phyloP scores from a whole-genome alignment of 2,888 invertebrate genomes.

The Xestia ashworthii region DNA sequence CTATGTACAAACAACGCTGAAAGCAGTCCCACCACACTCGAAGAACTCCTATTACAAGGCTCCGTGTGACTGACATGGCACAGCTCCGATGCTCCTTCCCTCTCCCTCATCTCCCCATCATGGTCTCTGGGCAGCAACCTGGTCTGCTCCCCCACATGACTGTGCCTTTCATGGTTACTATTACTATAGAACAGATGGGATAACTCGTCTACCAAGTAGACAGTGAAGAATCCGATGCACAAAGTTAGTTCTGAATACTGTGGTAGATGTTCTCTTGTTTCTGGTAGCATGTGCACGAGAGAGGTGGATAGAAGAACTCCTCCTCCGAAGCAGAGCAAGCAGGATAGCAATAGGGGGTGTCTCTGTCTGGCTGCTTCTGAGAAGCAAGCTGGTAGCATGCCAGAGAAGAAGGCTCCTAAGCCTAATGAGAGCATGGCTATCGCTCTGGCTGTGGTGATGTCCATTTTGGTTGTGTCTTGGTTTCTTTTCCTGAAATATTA shows the following conservation, averaged over 20 bases:
- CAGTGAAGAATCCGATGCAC: constrained; percentile 93
- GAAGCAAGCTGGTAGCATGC: constrained; percentile 93
- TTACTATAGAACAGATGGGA: constrained; percentile 91
- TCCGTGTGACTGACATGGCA: constrained; percentile 93
- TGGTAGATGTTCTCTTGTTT: constrained; percentile 92
- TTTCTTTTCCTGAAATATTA: background rate
- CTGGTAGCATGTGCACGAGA: constrained; percentile 95
- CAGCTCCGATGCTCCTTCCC: constrained; percentile 83
- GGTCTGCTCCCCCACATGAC: constrained; percentile 76
- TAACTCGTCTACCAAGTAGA: constrained; percentile 94
- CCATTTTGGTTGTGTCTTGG: constrained; percentile 78
- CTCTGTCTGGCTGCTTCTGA: constrained; percentile 90
- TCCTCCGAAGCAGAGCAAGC: constrained; percentile 94
- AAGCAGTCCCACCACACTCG: constrained; percentile 92
- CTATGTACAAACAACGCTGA: constrained; percentile 95
- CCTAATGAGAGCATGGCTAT: constrained; percentile 92
- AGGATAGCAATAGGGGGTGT: constrained; percentile 92
- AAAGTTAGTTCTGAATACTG: constrained; percentile 92
- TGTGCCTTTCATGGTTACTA: constrained; percentile 68
- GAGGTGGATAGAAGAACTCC: constrained; percentile 95
- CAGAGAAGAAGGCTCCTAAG: constrained; percentile 92
- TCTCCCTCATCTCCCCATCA: constrained; percentile 80
- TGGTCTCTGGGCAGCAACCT: constrained; percentile 71
- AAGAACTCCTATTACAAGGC: constrained; percentile 91
- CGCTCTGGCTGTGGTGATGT: constrained; percentile 91